Conservation (phyloP, 2,888 invertebrate genomes). For the Acleris sparsana region DNA sequence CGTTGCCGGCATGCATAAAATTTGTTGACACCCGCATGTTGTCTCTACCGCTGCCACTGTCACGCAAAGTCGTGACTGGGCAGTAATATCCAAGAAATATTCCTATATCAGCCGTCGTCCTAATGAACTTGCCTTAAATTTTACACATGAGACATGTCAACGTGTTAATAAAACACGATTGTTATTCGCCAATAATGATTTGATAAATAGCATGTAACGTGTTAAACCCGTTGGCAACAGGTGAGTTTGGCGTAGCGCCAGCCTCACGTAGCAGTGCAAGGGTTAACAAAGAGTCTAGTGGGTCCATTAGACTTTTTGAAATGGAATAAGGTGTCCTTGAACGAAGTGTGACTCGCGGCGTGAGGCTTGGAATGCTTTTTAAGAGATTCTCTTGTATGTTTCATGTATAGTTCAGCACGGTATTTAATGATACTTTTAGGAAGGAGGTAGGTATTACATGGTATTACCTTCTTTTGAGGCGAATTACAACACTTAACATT, state of each 20-base stretch:
- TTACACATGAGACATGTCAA: background rate
- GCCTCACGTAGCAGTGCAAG: constrained; percentile 7
- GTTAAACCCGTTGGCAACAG: constrained; percentile 48
- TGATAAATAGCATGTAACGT: constrained; percentile 2
- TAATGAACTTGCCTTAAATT: background rate
- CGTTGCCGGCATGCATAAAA: too few species aligned
- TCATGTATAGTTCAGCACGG: too few species aligned
- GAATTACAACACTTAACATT: too few species aligned
- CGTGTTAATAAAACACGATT: constrained; percentile 1
- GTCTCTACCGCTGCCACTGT: too few species aligned
- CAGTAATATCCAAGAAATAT: background rate
- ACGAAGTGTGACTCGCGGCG: background rate
- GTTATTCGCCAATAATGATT: constrained; percentile 10
- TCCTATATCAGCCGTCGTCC: background rate
- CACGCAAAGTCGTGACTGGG: too few species aligned
- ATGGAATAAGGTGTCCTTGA: background rate
- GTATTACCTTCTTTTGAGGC: too few species aligned
- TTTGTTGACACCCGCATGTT: too few species aligned
- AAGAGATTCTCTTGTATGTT: too few species aligned
- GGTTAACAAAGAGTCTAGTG: constrained; percentile 22
- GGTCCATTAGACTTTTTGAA: constrained; percentile 8
- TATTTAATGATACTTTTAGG: too few species aligned
- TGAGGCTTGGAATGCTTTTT: background rate
- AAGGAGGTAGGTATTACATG: too few species aligned
- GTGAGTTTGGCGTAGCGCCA: constrained; percentile 57